These are phyloP conservation scores for Chelon labrosus DNA, from an alignment of 2,797 vertebrate species.

Conservation along the genomic window DNA sequence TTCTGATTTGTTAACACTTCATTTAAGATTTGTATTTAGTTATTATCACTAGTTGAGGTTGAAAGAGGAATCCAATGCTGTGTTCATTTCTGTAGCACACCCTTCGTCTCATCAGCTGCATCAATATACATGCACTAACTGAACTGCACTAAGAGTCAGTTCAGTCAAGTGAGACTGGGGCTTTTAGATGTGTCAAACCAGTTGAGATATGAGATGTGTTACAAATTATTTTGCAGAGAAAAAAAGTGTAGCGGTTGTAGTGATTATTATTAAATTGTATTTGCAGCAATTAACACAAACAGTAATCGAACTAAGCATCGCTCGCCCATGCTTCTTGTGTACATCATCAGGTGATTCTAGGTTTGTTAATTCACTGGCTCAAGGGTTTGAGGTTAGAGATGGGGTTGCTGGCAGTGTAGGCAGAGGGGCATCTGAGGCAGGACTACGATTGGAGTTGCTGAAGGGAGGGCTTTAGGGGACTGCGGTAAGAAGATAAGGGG, in stretches of 20 bases:
- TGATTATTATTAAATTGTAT: neutral
- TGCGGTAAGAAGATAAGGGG: conserved; percentile 78
- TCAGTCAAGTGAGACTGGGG: neutral
- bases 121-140: neutral
- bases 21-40: too few relatives aligned
- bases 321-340: conserved; percentile 14
- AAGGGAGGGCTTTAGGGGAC: conserved; percentile 78
- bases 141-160: neutral
- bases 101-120: neutral
- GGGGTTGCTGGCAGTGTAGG: conserved; percentile 50
- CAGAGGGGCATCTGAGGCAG: conserved; percentile 55
- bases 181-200: neutral
- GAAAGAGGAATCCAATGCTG: neutral
- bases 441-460: conserved; percentile 71
- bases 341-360: conserved; percentile 22
- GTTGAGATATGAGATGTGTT: neutral
- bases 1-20: too few relatives aligned
- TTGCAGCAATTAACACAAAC: neutral
- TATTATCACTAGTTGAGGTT: neutral
- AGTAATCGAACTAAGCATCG: neutral
- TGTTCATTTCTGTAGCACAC: neutral
- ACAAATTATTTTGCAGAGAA: neutral
- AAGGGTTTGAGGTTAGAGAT: conserved; percentile 67
- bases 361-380: conserved; percentile 34
- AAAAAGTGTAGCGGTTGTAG: neutral